Evolutionary conservation across 2,797 vertebrate species (phyloP).

Genomic region (Tenualosa ilisha): DNA sequence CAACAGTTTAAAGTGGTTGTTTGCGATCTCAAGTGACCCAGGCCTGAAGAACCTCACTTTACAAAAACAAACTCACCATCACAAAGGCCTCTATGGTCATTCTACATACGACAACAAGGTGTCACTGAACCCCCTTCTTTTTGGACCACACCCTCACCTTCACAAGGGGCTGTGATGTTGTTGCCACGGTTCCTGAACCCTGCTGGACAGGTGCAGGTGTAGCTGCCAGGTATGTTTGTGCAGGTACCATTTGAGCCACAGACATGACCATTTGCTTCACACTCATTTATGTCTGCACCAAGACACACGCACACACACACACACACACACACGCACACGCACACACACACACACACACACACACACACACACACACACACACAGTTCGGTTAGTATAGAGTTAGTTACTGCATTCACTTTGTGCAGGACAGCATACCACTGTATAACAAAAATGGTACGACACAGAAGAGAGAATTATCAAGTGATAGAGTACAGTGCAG

Average conservation of each 20-base stretch:
- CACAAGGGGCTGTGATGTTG: background rate
- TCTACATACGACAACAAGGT: no score
- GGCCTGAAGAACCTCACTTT: background rate
- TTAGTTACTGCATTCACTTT: no score
- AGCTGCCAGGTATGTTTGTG: background rate
- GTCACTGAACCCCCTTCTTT: no score
- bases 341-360: background rate
- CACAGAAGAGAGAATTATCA: no score
- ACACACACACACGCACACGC: background rate
- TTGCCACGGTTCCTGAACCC: background rate
- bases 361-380: constrained; percentile 10
- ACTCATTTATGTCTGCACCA: background rate
- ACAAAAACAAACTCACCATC: background rate
- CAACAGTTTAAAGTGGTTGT: no score
- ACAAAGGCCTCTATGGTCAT: background rate
- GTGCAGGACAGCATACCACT: no score
- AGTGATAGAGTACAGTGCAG: no score
- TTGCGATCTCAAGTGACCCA: background rate
- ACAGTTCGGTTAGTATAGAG: background rate
- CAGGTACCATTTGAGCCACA: background rate
- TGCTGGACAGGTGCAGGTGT: constrained; percentile 3
- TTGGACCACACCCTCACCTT: background rate
- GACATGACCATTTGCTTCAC: background rate
- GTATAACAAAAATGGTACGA: no score
- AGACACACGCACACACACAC: background rate